These are phyloP conservation scores for Ganaspis sp. DNA, from an alignment of 1,140 invertebrate species.

Conservation along the genomic window DNA sequence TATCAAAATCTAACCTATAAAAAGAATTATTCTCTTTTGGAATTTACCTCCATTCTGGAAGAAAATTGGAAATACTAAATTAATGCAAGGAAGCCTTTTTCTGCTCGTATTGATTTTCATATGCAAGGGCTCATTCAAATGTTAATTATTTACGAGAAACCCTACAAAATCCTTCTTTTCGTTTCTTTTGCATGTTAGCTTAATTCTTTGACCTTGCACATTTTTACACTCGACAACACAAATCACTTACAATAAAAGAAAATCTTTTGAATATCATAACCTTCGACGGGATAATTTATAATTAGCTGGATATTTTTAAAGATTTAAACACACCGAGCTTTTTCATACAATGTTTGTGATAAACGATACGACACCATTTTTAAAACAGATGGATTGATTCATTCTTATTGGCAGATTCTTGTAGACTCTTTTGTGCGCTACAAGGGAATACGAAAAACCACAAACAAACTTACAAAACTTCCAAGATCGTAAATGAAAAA, in stretches of 20 bases:
- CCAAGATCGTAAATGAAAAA: too few species aligned
- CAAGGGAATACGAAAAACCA: too few species aligned
- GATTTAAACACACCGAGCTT: too few species aligned
- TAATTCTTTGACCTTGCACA: background rate
- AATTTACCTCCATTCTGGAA: constrained; percentile 55
- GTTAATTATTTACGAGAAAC: constrained; percentile 44
- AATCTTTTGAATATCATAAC: background rate
- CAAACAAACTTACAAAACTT: too few species aligned
- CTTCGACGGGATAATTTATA: background rate
- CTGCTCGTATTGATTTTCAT: constrained; percentile 31
- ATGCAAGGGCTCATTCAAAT: constrained; percentile 31
- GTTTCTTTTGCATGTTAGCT: background rate
- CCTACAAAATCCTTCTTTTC: constrained; percentile 32
- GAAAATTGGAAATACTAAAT: constrained; percentile 28
- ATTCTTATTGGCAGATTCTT: too few species aligned
- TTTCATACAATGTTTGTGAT: too few species aligned
- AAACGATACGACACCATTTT: too few species aligned
- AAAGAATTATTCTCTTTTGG: background rate
- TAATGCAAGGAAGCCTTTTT: constrained; percentile 41
- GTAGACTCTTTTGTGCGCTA: too few species aligned
- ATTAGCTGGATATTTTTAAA: too few species aligned
- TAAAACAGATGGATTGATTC: too few species aligned
- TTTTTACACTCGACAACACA: background rate
- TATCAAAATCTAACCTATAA: background rate
- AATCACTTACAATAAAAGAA: background rate